Conservation (phyloP, 2,797 vertebrate genomes). For the Sciurus vulgaris region DNA sequence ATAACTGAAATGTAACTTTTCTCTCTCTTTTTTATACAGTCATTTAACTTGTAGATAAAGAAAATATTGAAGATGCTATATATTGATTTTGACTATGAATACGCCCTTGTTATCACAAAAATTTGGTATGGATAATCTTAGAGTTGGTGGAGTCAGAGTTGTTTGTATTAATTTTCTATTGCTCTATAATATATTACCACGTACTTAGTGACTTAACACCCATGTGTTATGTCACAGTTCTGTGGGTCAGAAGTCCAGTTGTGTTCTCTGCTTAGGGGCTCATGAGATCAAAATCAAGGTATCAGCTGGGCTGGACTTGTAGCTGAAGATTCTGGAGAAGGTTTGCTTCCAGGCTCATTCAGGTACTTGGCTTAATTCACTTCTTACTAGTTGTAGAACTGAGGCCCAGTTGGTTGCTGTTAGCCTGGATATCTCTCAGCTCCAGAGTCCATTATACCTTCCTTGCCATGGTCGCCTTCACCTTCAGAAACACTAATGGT, state of each 20-base stretch:
- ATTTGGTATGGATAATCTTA: background rate
- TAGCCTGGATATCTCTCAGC: background rate
- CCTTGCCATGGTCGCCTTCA: background rate
- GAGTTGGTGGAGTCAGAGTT: background rate
- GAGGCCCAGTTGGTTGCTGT: background rate
- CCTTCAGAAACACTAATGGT: background rate
- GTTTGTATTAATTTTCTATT: conserved; percentile 20
- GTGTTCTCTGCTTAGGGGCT: background rate
- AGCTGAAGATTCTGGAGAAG: background rate
- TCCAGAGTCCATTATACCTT: background rate
- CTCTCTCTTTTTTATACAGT: conserved; percentile 1
- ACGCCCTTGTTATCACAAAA: background rate
- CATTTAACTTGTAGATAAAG: conserved; percentile 33
- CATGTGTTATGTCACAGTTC: background rate
- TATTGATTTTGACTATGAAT: conserved; percentile 31
- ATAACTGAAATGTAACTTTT: conserved; percentile 36
- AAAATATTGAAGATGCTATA: conserved; percentile 10
- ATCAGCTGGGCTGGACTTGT: background rate
- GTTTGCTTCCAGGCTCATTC: background rate
- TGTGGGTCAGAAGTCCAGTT: background rate
- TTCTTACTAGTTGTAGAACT: background rate
- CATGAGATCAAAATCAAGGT: background rate
- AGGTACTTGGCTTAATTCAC: background rate
- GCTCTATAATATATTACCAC: background rate
- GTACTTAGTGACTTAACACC: background rate